Conservation (phyloP, 2,113 vertebrate genomes). For the Thunnus thynnus region DNA sequence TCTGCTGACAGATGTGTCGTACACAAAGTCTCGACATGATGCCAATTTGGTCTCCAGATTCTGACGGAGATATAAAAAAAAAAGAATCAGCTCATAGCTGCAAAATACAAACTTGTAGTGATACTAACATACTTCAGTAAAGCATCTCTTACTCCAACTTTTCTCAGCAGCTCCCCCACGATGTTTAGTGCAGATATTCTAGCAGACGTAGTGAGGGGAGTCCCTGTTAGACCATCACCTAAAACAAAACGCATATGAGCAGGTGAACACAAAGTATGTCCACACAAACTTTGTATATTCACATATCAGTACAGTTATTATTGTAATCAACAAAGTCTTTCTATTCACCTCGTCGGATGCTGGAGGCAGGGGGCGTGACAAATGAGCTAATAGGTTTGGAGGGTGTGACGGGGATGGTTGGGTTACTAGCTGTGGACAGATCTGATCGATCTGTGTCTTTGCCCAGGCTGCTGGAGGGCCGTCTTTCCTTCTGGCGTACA, state of each 20-base stretch:
- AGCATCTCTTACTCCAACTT: constrained; percentile 92
- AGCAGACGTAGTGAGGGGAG: constrained; percentile 94
- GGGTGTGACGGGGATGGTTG: constrained; percentile 86
- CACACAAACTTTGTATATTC: background rate
- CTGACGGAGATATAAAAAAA: constrained; percentile 73
- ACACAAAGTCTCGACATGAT: constrained; percentile 95
- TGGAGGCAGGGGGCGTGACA: constrained; percentile 84
- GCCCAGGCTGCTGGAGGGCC: constrained; percentile 73
- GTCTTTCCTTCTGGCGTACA: constrained; percentile 95
- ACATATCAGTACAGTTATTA: background rate
- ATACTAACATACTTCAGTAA: background rate
- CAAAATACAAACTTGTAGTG: background rate
- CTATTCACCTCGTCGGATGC: constrained; percentile 86
- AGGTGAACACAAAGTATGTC: background rate
- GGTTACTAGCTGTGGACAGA: constrained; percentile 76
- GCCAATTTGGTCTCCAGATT: constrained; percentile 97
- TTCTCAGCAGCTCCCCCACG: constrained; percentile 95
- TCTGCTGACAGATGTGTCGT: constrained; percentile 88
- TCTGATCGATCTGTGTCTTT: constrained; percentile 86
- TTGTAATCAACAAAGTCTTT: background rate
- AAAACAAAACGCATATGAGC: constrained; percentile 29
- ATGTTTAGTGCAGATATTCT: constrained; percentile 98
- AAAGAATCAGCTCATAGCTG: background rate
- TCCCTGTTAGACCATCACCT: constrained; percentile 88
- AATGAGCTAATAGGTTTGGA: constrained; percentile 73